These are phyloP conservation scores for Okamejei kenojei DNA, from an alignment of 2,797 vertebrate species.

Conservation along the genomic window DNA sequence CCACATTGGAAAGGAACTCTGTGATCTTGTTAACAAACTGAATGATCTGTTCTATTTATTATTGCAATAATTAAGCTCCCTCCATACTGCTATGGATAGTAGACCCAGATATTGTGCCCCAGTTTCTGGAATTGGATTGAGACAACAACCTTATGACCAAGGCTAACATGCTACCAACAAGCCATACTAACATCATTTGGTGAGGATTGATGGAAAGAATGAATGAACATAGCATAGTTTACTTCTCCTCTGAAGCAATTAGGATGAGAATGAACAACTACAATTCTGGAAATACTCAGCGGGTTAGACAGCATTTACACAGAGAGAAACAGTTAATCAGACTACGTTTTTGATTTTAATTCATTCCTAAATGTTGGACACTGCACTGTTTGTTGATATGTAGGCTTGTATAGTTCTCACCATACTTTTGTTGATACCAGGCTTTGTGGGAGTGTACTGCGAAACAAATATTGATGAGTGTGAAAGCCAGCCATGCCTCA, in stretches of 20 bases:
- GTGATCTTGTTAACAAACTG: not conserved
- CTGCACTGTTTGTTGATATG: not conserved
- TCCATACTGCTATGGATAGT: not conserved
- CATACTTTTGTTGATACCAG: constrained; percentile 52
- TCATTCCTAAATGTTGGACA: not conserved
- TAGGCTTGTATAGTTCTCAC: not conserved
- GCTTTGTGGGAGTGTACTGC: constrained; percentile 80
- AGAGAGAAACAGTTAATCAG: too few species aligned
- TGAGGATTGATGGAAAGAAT: not conserved
- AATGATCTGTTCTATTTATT: too few species aligned
- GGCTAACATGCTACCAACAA: not conserved
- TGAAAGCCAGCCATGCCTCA: constrained; percentile 82
- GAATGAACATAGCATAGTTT: not conserved
- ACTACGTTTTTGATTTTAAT: too few species aligned
- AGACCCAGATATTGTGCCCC: not conserved
- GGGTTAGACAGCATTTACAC: too few species aligned
- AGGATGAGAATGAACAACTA: not conserved
- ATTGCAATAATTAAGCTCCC: not conserved
- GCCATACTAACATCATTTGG: not conserved
- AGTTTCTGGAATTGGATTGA: not conserved
- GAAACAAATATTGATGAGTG: constrained; percentile 81
- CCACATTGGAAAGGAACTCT: too few species aligned
- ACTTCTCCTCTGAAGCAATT: not conserved
- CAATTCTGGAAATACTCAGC: too few species aligned
- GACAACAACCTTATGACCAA: not conserved